Conservation (phyloP, 2,888 invertebrate species). For the Gastrophysa polygoni region DNA sequence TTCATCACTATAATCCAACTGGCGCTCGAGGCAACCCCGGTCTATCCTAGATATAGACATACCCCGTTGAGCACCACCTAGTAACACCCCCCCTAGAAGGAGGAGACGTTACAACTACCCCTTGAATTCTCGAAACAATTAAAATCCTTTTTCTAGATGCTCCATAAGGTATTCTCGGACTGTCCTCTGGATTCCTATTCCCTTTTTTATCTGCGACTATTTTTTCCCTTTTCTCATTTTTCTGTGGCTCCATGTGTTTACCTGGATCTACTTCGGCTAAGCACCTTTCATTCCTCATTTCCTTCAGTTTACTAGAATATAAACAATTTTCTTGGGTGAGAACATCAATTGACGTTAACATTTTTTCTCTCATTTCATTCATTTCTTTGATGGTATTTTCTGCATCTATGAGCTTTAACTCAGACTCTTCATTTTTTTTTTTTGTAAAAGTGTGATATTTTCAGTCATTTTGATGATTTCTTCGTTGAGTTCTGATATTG, state of each 20-base stretch:
- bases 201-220: neutral
- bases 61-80: too few species aligned
- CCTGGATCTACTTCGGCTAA: neutral
- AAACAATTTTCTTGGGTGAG: conserved; percentile 4
- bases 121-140: conserved; percentile 10
- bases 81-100: too few species aligned
- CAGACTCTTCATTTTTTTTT: conserved; percentile 2
- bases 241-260: neutral
- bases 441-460: conserved; percentile 2
- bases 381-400: conserved; percentile 8
- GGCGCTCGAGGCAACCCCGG: too few species aligned
- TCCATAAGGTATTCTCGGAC: neutral
- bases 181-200: neutral
- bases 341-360: neutral
- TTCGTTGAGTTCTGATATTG: conserved; percentile 1
- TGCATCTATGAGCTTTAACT: conserved; percentile 5
- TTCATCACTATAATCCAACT: too few species aligned
- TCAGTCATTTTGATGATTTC: conserved; percentile 8
- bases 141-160: conserved; percentile 5
- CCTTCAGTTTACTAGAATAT: neutral
- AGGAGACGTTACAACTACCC: conserved; percentile 1
- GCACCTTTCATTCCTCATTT: conserved; percentile 1
- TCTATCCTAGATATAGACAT: too few species aligned
- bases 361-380: conserved; percentile 5
- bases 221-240: neutral